These are phyloP conservation scores for Anagyrus pseudococci DNA, from an alignment of 2,888 invertebrate genomes.

Conservation along the genomic window DNA sequence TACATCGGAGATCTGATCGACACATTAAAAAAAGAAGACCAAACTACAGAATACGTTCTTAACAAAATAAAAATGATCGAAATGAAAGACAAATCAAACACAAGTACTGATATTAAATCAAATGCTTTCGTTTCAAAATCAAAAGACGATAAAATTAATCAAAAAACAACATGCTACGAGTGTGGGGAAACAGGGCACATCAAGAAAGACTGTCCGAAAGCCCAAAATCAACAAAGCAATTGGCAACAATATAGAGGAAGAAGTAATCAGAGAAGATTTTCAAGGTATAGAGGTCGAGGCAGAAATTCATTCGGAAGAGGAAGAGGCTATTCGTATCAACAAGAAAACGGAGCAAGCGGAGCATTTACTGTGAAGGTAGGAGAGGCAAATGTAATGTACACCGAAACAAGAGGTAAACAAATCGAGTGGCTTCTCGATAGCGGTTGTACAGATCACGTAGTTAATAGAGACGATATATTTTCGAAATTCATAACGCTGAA, in stretches of 20 bases:
- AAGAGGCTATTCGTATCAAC: not conserved
- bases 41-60: constrained; percentile 36
- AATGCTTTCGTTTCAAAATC: constrained; percentile 29
- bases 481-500: not conserved
- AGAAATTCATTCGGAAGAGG: not conserved
- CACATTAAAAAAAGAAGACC: constrained; percentile 33
- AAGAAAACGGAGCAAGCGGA: not conserved
- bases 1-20: too few species aligned
- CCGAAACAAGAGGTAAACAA: not conserved
- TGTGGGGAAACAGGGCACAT: constrained; percentile 30
- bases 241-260: too few species aligned
- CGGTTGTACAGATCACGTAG: not conserved
- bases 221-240: too few species aligned
- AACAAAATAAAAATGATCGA: constrained; percentile 35
- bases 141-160: constrained; percentile 16
- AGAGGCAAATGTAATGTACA: not conserved
- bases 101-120: constrained; percentile 38
- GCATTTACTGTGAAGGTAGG: not conserved
- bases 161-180: constrained; percentile 20
- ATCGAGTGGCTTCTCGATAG: not conserved
- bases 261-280: too few species aligned
- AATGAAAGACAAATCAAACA: not conserved
- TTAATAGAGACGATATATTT: constrained; percentile 2
- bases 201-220: not conserved
- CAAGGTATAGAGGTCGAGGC: not conserved